A percentile compares a stretch with the other conserved stretches of the same genome.
These are phyloP conservation scores for Argyrosomus regius DNA, from an alignment of 2,797 vertebrate species.

Conservation along the genomic window DNA sequence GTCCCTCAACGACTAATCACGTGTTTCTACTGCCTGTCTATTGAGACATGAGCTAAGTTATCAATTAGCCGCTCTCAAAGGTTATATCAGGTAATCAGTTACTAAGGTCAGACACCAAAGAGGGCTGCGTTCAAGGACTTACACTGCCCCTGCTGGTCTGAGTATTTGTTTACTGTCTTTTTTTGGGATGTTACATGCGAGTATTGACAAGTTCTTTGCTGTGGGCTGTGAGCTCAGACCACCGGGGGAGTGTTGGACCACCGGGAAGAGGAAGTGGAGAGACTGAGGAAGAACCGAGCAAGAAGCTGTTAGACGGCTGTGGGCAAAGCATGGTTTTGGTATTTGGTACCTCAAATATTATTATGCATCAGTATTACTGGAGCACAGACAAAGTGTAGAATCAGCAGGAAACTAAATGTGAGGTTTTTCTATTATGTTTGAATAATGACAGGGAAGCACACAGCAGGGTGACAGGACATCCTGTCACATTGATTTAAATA, in stretches of 20 bases:
- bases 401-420: slow-evolving; percentile 18
- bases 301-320: too few species aligned
- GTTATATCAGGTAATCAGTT: slow-evolving; percentile 57
- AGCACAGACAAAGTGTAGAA: background rate
- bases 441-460: slow-evolving; percentile 35
- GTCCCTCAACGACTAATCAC: background rate
- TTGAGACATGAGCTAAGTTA: slow-evolving; percentile 35
- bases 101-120: slow-evolving; percentile 40
- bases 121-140: background rate
- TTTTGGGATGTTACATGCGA: background rate
- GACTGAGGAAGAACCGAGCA: too few species aligned
- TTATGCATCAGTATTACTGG: background rate
- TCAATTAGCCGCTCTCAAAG: slow-evolving; percentile 31
- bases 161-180: background rate
- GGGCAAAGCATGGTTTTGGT: too few species aligned
- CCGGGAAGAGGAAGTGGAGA: too few species aligned
- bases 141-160: slow-evolving; percentile 15
- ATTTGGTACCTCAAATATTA: too few species aligned
- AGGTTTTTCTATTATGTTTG: slow-evolving; percentile 24
- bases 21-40: background rate
- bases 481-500: slow-evolving; percentile 43
- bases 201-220: background rate
- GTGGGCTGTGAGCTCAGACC: too few species aligned
- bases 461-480: slow-evolving; percentile 50
- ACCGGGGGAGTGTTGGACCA: too few species aligned